Conservation (phyloP, 2,888 invertebrate genomes). For the Biston betularia region DNA sequence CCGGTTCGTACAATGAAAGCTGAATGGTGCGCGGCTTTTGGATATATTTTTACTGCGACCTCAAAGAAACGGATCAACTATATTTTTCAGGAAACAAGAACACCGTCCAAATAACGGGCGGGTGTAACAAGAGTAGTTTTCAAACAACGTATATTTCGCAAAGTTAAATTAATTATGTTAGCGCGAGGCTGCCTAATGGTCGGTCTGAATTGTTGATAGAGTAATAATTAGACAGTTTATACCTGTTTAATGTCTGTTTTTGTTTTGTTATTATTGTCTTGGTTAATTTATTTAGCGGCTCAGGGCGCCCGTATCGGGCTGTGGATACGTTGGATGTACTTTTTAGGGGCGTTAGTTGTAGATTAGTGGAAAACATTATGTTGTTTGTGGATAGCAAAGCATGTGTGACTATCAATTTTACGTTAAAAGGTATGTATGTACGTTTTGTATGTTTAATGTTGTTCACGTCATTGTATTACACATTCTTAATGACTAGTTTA, state of each 20-base stretch:
- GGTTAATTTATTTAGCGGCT: conserved; percentile 42
- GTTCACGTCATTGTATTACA: too few relatives aligned
- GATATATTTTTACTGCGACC: not conserved
- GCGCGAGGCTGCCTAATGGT: conserved; percentile 61
- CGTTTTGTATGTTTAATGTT: not conserved
- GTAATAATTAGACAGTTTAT: conserved; percentile 58
- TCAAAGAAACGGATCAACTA: not conserved
- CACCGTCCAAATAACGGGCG: not conserved
- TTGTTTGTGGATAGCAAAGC: conserved; percentile 8
- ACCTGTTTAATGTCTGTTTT: conserved; percentile 55
- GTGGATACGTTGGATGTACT: conserved; percentile 10
- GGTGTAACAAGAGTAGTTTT: conserved; percentile 54
- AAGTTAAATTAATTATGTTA: conserved; percentile 67
- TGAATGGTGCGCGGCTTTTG: not conserved
- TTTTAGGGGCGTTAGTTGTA: conserved; percentile 14
- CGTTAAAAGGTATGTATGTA: not conserved
- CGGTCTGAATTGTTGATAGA: conserved; percentile 62
- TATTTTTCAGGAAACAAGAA: not conserved
- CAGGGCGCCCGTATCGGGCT: conserved; percentile 17
- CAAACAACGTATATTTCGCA: conserved; percentile 55
- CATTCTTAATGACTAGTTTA: too few relatives aligned
- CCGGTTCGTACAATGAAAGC: too few relatives aligned
- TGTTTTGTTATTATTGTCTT: conserved; percentile 55
- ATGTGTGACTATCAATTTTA: not conserved
- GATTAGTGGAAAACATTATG: conserved; percentile 17